phyloP scores from a whole-genome alignment of 2,888 invertebrate species.

The Callyntrura guangdongensis region DNA sequence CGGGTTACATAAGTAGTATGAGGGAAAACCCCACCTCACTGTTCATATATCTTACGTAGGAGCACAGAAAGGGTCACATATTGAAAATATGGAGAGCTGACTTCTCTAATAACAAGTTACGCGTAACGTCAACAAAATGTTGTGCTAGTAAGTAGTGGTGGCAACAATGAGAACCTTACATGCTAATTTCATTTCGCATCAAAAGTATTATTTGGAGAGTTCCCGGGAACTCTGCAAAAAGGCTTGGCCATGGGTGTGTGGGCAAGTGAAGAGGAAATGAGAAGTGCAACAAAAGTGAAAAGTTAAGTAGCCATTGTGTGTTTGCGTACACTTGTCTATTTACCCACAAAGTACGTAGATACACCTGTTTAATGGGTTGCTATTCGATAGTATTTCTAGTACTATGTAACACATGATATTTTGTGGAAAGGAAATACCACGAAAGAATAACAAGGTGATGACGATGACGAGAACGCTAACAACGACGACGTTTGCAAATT shows the following conservation, averaged over 20 bases:
- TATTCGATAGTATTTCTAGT: background rate
- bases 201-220: constrained; percentile 18
- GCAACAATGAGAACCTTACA: constrained; percentile 46
- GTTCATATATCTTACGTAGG: no score
- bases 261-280: constrained; percentile 32
- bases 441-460: constrained; percentile 24
- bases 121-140: background rate
- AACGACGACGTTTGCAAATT: constrained; percentile 60
- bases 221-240: background rate
- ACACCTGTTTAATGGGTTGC: background rate
- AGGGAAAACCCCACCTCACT: background rate
- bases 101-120: constrained; percentile 28
- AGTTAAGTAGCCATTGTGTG: background rate
- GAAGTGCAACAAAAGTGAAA: background rate
- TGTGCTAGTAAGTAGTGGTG: background rate
- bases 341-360: background rate
- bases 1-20: background rate
- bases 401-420: background rate
- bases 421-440: constrained; percentile 9
- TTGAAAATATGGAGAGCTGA: constrained; percentile 35
- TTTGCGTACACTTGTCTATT: constrained; percentile 9
- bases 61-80: constrained; percentile 40
- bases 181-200: constrained; percentile 37
- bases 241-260: background rate
- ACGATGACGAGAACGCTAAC: constrained; percentile 7